Percentiles rank a stretch among this genome's conserved stretches.
Conservation (phyloP, 2,797 vertebrate species). For the Nyctibius grandis region DNA sequence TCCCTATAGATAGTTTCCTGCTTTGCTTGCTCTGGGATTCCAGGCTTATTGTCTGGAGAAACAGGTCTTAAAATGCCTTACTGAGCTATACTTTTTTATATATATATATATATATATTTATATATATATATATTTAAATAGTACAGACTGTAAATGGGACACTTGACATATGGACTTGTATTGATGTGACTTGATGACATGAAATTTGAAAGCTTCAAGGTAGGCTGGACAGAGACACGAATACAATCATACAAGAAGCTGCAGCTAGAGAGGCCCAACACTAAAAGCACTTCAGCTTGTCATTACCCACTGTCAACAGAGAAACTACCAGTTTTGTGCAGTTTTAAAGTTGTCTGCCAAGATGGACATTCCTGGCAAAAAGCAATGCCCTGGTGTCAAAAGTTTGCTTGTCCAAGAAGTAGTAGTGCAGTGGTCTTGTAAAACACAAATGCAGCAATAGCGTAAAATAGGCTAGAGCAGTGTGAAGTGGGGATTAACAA, state of each 20-base stretch:
- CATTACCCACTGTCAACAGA: too few species aligned
- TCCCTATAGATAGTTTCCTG: background rate
- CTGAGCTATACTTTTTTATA: background rate
- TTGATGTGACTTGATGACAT: background rate
- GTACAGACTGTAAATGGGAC: background rate
- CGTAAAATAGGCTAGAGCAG: background rate
- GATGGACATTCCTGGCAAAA: background rate
- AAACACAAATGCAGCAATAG: background rate
- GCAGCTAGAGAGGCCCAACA: too few species aligned
- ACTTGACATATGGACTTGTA: slow-evolving; percentile 8
- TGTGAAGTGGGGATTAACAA: slow-evolving; percentile 10
- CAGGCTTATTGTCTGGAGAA: background rate
- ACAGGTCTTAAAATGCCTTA: background rate
- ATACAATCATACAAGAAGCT: too few species aligned
- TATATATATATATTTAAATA: background rate
- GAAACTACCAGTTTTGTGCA: too few species aligned
- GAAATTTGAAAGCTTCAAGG: slow-evolving; percentile 29
- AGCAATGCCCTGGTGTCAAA: background rate
- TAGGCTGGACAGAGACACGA: too few species aligned
- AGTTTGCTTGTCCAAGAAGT: background rate
- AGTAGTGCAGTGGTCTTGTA: background rate
- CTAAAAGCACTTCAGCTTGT: too few species aligned
- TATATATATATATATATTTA: background rate
- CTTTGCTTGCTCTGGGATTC: background rate
- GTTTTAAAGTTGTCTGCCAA: background rate